These are phyloP conservation scores for Cataglyphis cursor DNA, from an alignment of 2,888 invertebrate genomes.

Conservation along the genomic window DNA sequence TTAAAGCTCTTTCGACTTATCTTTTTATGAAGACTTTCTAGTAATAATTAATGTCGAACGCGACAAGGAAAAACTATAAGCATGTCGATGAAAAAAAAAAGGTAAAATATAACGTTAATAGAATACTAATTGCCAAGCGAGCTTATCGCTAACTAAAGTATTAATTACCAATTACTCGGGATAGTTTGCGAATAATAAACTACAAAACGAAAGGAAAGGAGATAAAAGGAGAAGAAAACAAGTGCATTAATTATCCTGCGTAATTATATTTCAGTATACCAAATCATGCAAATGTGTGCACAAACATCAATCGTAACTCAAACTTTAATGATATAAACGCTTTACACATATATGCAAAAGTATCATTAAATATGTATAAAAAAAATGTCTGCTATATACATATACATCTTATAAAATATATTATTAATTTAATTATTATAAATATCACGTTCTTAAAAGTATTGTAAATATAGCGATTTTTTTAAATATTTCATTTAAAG, in stretches of 20 bases:
- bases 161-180: slow-evolving; percentile 44
- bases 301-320: background rate
- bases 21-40: background rate
- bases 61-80: background rate
- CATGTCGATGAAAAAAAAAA: slow-evolving; percentile 8
- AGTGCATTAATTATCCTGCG: slow-evolving; percentile 60
- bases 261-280: slow-evolving; percentile 16
- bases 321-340: background rate
- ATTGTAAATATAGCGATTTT: background rate
- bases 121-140: slow-evolving; percentile 46
- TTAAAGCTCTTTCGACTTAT: background rate
- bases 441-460: too few relatives aligned
- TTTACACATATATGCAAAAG: background rate
- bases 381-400: background rate
- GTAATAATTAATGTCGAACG: slow-evolving; percentile 15
- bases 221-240: slow-evolving; percentile 20
- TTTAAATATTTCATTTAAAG: background rate
- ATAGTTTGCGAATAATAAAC: slow-evolving; percentile 48
- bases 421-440: background rate
- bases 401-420: background rate
- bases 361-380: background rate
- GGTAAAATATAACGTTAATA: background rate
- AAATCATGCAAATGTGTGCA: background rate
- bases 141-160: slow-evolving; percentile 28
- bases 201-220: background rate